phyloP scores from a whole-genome alignment of 2,888 invertebrate genomes.

The Dasysyrphus albostriatus region DNA sequence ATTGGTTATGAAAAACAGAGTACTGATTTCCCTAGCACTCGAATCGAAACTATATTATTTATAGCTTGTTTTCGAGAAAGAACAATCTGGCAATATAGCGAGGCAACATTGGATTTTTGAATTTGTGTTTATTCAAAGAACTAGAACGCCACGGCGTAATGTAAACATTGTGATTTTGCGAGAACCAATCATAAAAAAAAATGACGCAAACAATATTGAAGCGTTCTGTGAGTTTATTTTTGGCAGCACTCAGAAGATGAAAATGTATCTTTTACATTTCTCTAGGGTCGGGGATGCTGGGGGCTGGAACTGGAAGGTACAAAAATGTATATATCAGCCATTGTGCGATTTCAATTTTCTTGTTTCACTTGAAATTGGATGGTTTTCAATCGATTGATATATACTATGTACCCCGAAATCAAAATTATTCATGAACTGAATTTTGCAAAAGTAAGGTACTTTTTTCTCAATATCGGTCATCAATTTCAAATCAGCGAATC shows the following conservation, averaged over 20 bases:
- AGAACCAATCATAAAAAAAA: slow-evolving; percentile 25
- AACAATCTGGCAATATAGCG: neutral
- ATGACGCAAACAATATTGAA: slow-evolving; percentile 58
- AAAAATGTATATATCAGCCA: neutral
- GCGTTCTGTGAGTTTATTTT: slow-evolving; percentile 60
- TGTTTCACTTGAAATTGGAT: slow-evolving; percentile 47
- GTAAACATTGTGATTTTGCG: slow-evolving; percentile 51
- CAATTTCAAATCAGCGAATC: slow-evolving; percentile 8
- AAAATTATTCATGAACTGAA: slow-evolving; percentile 37
- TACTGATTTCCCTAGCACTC: slow-evolving; percentile 14
- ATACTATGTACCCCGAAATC: slow-evolving; percentile 2
- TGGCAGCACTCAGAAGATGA: slow-evolving; percentile 26
- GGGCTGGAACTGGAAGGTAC: neutral
- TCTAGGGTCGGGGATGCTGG: neutral
- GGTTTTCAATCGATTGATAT: slow-evolving; percentile 53
- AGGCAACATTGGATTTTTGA: slow-evolving; percentile 44
- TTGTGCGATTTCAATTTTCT: slow-evolving; percentile 40
- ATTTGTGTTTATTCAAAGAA: slow-evolving; percentile 40
- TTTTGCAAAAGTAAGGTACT: neutral
- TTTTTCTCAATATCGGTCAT: slow-evolving; percentile 5
- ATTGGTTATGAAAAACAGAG: neutral
- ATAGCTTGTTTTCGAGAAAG: slow-evolving; percentile 20
- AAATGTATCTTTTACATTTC: slow-evolving; percentile 46
- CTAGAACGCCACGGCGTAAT: slow-evolving; percentile 42
- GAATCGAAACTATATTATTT: slow-evolving; percentile 47